These are phyloP conservation scores for Spea multiplicata DNA, from an alignment of 2,113 vertebrate genomes.

Conservation along the genomic window DNA sequence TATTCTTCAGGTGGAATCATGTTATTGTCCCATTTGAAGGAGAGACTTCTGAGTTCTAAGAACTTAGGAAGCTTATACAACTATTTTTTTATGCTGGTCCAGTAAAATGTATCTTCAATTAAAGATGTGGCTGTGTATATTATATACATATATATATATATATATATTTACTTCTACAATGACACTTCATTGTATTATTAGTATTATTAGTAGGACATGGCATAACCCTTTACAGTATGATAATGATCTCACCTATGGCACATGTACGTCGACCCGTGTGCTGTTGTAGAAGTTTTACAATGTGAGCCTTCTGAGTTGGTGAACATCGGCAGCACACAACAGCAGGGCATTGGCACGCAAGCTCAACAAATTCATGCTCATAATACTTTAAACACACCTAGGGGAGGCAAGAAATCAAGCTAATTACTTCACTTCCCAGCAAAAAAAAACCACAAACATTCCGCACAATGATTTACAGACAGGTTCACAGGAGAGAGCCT, in stretches of 20 bases:
- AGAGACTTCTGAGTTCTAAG: too few species aligned
- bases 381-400: slow-evolving; percentile 94
- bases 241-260: slow-evolving; percentile 77
- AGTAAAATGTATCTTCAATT: too few species aligned
- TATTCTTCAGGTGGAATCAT: too few species aligned
- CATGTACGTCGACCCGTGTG: slow-evolving; percentile 87
- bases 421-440: not conserved
- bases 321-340: slow-evolving; percentile 97
- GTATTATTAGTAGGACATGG: not conserved
- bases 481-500: not conserved
- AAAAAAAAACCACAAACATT: fast-evolving
- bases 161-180: too few species aligned
- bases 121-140: too few species aligned
- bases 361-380: slow-evolving; percentile 92
- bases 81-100: too few species aligned
- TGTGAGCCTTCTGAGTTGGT: slow-evolving; percentile 94
- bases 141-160: too few species aligned
- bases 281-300: slow-evolving; percentile 85
- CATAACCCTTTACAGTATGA: not conserved
- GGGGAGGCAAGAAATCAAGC: not conserved
- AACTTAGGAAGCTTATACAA: too few species aligned
- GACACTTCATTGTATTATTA: not conserved
- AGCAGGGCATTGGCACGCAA: slow-evolving; percentile 94
- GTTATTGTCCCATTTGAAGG: too few species aligned
- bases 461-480: not conserved